phyloP scores from a whole-genome alignment of 2,113 vertebrate species.

The Apodemus speciosus region DNA sequence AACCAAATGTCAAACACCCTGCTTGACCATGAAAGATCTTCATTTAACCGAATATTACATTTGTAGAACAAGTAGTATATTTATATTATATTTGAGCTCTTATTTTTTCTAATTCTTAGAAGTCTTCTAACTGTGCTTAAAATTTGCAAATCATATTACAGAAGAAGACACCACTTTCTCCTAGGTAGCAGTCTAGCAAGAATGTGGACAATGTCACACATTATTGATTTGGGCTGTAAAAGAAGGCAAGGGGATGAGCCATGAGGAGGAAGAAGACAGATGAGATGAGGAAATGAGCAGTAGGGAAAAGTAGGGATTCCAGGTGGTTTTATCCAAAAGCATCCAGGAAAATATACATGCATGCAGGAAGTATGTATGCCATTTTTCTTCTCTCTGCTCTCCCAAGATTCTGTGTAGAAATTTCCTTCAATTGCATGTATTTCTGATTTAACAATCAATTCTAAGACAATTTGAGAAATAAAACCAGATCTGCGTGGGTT shows the following conservation, averaged over 20 bases:
- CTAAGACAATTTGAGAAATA: background rate
- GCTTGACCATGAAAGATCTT: too few relatives aligned
- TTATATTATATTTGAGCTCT: background rate
- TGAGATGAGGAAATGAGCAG: background rate
- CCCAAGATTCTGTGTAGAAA: background rate
- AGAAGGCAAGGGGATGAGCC: background rate
- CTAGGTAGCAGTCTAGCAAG: background rate
- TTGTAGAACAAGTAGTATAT: background rate
- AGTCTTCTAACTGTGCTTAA: conserved; percentile 20
- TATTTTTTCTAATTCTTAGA: background rate
- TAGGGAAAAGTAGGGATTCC: background rate
- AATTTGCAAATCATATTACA: background rate
- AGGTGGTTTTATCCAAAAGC: too few relatives aligned
- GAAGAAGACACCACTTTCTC: background rate
- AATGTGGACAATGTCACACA: background rate
- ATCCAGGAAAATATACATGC: background rate
- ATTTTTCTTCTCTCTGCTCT: background rate
- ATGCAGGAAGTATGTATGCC: background rate
- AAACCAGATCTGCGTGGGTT: conserved; percentile 6
- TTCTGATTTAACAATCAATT: background rate
- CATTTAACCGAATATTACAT: background rate
- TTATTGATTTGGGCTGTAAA: background rate
- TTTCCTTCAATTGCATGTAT: background rate
- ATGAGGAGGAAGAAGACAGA: background rate
- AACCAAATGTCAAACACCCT: fast-evolving